Evolutionary conservation across 2,797 vertebrate genomes (phyloP).

Genomic region (Borostomias antarcticus): DNA sequence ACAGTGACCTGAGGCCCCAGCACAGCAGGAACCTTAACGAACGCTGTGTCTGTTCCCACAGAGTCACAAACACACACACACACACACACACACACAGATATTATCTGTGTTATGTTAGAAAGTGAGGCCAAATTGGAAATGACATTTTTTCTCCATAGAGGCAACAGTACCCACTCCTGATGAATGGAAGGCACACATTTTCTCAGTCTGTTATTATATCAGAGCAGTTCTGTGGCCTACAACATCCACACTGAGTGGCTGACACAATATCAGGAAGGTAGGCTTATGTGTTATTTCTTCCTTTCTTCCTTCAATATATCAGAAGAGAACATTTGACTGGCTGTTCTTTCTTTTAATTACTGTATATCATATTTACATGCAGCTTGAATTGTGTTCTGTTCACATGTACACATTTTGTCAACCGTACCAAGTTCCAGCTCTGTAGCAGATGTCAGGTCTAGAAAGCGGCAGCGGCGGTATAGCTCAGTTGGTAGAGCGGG

Average conservation of each 20-base stretch:
- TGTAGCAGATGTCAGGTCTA: too few relatives aligned
- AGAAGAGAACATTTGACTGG: too few relatives aligned
- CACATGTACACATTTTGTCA: too few relatives aligned
- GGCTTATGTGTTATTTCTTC: neutral
- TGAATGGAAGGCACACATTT: slow-evolving; percentile 17
- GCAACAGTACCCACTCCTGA: slow-evolving; percentile 28
- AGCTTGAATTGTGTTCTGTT: too few relatives aligned
- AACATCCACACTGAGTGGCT: neutral
- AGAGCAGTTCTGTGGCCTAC: neutral
- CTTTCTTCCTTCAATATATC: neutral
- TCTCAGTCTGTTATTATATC: slow-evolving; percentile 17
- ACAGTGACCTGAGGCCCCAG: slow-evolving; percentile 15
- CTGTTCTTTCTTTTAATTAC: too few relatives aligned
- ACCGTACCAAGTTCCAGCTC: too few relatives aligned
- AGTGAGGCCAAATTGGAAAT: slow-evolving; percentile 46
- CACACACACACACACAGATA: slow-evolving; percentile 10
- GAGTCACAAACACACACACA: slow-evolving; percentile 20
- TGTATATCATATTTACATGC: too few relatives aligned
- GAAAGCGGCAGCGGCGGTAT: too few relatives aligned
- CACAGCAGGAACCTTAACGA: slow-evolving; percentile 23
- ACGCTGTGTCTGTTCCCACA: slow-evolving; percentile 37
- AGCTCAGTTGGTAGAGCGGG: too few relatives aligned
- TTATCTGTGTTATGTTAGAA: slow-evolving; percentile 29
- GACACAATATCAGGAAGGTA: neutral
- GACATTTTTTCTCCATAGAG: slow-evolving; percentile 44